Evolutionary conservation across 2,797 vertebrate genomes (phyloP).

Genomic region (Danio tinwini): DNA sequence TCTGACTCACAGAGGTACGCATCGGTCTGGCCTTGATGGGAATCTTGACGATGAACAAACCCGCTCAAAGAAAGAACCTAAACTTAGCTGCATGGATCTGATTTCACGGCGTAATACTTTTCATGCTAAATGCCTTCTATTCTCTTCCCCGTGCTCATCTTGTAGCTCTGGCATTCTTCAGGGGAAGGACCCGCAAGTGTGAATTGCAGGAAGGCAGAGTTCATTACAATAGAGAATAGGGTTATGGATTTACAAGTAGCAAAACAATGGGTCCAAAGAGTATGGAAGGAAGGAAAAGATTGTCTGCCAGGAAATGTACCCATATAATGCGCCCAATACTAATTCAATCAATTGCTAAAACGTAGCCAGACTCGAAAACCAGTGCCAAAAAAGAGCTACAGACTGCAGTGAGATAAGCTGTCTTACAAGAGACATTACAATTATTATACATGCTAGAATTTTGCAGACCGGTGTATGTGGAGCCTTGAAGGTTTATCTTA

Average conservation of each 20-base stretch:
- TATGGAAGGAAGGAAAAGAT: conserved; percentile 46
- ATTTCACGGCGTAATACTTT: conserved; percentile 2
- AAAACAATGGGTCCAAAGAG: conserved; percentile 34
- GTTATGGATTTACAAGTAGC: conserved; percentile 46
- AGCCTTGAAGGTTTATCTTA: neutral
- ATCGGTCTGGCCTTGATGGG: conserved; percentile 8
- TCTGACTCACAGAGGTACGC: conserved; percentile 17
- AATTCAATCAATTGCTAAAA: conserved; percentile 26
- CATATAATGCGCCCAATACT: conserved; percentile 33
- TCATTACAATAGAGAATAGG: conserved; percentile 53
- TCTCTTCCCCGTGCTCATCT: neutral
- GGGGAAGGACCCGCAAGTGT: conserved; percentile 30
- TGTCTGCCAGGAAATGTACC: conserved; percentile 28
- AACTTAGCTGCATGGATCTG: neutral
- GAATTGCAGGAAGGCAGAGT: conserved; percentile 48
- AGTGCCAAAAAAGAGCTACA: conserved; percentile 5
- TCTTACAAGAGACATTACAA: neutral
- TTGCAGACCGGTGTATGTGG: neutral
- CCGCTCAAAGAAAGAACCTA: neutral
- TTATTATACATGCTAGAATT: neutral
- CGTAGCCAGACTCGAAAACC: conserved; percentile 23
- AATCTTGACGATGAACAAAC: neutral
- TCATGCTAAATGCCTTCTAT: conserved; percentile 7
- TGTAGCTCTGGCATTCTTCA: conserved; percentile 14
- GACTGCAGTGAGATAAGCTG: neutral